Base-by-base conservation (phyloP, 1,140 invertebrate species). In the Calephelis virginiensis region DNA sequence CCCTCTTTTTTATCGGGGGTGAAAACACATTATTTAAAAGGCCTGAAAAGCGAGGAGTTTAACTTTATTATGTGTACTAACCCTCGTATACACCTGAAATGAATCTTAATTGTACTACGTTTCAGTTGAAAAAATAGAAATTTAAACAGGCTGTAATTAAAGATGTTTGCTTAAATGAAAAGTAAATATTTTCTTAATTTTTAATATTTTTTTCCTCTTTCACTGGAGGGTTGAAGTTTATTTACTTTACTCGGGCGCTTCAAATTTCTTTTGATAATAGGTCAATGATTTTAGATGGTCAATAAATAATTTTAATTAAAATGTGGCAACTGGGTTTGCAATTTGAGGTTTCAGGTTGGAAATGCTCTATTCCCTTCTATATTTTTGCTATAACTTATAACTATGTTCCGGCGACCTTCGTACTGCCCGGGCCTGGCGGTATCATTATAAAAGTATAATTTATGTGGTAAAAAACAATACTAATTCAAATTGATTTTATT, bases 121-220 rank as follows among this genome's bases (percentile, higher is more conserved):
- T 75, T 76, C 74, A 81, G 75, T 76, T 81, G 75, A 73, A 80
- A 87, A 89, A 89, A 90, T 83, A 83, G 88, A 88, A 90, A 90
- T 88, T 90, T 90, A 84, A 86, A 85, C 86, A 85, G 78, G 80
- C 48, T 82, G 86, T 90, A 90, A 90, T 90, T 90, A 90, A 81
- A 90, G 83, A 89, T 89, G 86, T 90, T 89, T 88, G 85, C 86
- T 85, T 81, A 86, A 86, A 81, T 84, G 85, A 85, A 81, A 84
- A 88, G 85, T 83, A 89, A 89, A 90, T 90, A 90, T 90, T 90
- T 90, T 85, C 81, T 82, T 84, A 87, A 89, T 90, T 90, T 88
- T 87, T 82, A 86, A 87, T 86, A 83, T 85, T 86, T 86, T 86
- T 87, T 81, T 43, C 81, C 78, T 79, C 78, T 79, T 77, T 71